Evolutionary conservation across 2,113 vertebrate species (phyloP), one percentile per base, ranked within the genome.

Genomic region (Eonycteris spelaea): DNA sequence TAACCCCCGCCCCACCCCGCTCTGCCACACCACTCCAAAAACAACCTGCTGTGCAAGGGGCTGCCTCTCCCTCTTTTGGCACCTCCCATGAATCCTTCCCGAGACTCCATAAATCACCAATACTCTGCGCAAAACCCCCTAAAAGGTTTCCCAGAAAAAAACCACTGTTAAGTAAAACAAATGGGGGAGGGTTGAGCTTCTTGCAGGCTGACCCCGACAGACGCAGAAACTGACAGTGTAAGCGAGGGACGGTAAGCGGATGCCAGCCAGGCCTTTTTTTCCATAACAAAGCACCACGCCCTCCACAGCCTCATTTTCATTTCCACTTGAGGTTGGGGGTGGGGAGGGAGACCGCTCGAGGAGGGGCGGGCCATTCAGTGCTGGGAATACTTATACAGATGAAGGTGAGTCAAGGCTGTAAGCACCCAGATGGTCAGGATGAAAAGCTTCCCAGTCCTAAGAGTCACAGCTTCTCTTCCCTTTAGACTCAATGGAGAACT

Each of bases 131-230:
- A 90, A 85, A 77, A 22, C 24, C 33, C 73, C 63, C 33, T 16
- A 77, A n/a, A 71, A 43, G 82, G 21, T 48, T 65, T 43, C 67
- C 80, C 88, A 82, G 43, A 70, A 48, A 90, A 94, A 51, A 51
- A 57, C 57, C 38, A 43, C 35, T 30, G 11, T 14, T 48, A 85
- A 86, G 35, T 67, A 45, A 96, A 94, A 84, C 57, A 71, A 78
- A 22, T 5, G 26, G 14, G 45, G 33, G 2, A 18, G 28, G 5
- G 14, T 73, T 65, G 12, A 10, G n/a, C 16, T 68, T 65, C 45
- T 30, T 45, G 48, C 33, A 74, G 38, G 85, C 80, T 35, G 30
- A 65, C 12, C 21, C 21, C 19, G 74, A 77, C 82, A 10, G 2
- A 10, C 67, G 38, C 7, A 45, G 40, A 86, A 70, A 30, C 4